Evolutionary conservation across 2,888 invertebrate genomes (phyloP).

Genomic region (Hemaris fuciformis): DNA sequence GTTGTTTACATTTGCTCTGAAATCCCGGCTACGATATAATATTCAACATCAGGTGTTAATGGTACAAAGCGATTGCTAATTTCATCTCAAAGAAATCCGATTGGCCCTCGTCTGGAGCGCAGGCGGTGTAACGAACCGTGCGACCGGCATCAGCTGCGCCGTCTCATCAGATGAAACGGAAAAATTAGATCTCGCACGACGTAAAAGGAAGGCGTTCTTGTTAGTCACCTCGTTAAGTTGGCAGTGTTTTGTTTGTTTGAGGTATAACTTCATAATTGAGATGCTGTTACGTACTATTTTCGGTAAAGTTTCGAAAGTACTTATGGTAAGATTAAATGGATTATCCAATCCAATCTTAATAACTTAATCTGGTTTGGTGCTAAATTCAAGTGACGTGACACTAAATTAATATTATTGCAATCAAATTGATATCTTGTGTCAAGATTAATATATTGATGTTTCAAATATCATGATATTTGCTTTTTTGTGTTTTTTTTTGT

Average conservation of each 20-base stretch:
- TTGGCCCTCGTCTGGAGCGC: slow-evolving; percentile 28
- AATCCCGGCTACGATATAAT: too few relatives aligned
- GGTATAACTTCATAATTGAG: background rate
- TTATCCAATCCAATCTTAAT: too few relatives aligned
- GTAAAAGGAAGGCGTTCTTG: slow-evolving; percentile 24
- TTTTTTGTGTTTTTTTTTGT: too few relatives aligned
- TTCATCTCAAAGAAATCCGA: slow-evolving; percentile 65
- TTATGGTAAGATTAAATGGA: too few relatives aligned
- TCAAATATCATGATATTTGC: too few relatives aligned
- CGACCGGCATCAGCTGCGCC: slow-evolving; percentile 44
- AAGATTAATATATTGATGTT: too few relatives aligned
- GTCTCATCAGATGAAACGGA: slow-evolving; percentile 56
- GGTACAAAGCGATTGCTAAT: slow-evolving; percentile 71
- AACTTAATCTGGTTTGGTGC: too few relatives aligned
- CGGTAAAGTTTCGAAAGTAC: too few relatives aligned
- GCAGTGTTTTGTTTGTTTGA: slow-evolving; percentile 1
- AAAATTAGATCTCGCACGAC: slow-evolving; percentile 25
- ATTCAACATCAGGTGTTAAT: slow-evolving; percentile 45
- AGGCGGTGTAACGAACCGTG: slow-evolving; percentile 62
- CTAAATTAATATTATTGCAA: too few relatives aligned
- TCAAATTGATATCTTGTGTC: too few relatives aligned
- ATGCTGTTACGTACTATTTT: too few relatives aligned
- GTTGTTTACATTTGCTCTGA: background rate
- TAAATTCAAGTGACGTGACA: too few relatives aligned
- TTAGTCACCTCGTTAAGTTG: slow-evolving; percentile 15